Percentiles rank a stretch among this genome's conserved stretches.
phyloP scores from a whole-genome alignment of 2,888 invertebrate species.

The Halocaridina rubra region DNA sequence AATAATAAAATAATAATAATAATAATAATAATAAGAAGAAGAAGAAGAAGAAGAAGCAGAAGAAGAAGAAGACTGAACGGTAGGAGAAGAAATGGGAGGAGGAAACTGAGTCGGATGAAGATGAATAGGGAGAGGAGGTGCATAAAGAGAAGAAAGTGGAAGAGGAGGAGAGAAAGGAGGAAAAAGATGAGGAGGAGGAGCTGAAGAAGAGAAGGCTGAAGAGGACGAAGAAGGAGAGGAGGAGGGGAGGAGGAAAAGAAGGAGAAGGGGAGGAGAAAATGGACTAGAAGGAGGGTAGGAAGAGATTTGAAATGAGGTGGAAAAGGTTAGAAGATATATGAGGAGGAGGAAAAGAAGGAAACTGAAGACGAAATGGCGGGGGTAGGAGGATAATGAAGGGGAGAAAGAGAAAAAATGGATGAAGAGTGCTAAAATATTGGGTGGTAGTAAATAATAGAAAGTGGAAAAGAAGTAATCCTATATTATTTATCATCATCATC shows the following conservation, averaged over 20 bases:
- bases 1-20: too few species aligned
- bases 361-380: neutral
- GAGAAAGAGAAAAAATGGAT: neutral
- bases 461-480: too few species aligned
- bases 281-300: neutral
- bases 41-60: too few species aligned
- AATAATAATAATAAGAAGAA: too few species aligned
- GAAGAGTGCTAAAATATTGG: too few species aligned
- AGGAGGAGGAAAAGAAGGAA: neutral
- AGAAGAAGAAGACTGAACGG: too few species aligned
- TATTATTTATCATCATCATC: too few species aligned
- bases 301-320: neutral
- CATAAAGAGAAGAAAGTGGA: neutral
- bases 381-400: neutral
- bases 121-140: neutral
- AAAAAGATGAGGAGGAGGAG: neutral
- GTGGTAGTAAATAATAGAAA: too few species aligned
- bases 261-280: neutral
- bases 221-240: neutral
- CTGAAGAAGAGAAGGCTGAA: neutral
- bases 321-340: neutral
- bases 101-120: neutral
- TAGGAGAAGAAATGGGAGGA: neutral
- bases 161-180: neutral
- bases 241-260: neutral